Conservation (phyloP, 2,888 invertebrate genomes). For the Theristus sp. region DNA sequence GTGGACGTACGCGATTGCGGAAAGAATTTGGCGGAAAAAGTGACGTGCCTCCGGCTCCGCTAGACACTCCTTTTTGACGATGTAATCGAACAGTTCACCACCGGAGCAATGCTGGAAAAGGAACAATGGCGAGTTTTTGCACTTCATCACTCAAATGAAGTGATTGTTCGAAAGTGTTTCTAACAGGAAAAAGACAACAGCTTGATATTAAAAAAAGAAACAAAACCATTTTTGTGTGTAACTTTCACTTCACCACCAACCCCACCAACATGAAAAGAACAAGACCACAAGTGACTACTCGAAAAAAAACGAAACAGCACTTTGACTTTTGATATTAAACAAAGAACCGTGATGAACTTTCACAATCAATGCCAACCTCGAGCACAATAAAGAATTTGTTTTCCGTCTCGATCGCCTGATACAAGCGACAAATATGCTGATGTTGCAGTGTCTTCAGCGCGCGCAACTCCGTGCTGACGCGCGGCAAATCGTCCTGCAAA, state of each 20-base stretch:
- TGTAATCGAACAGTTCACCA: conserved; percentile 65
- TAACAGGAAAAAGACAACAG: neutral
- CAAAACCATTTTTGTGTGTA: too few relatives aligned
- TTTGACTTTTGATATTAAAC: too few relatives aligned
- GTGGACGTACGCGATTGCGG: conserved; percentile 58
- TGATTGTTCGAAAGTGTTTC: too few relatives aligned
- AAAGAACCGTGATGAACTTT: too few relatives aligned
- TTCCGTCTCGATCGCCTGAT: conserved; percentile 56
- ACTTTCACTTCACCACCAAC: too few relatives aligned
- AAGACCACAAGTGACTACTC: too few relatives aligned
- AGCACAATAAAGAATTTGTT: conserved; percentile 55
- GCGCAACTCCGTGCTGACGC: conserved; percentile 20
- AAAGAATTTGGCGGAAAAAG: conserved; percentile 57
- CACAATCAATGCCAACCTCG: conserved; percentile 38
- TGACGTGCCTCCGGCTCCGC: conserved; percentile 51
- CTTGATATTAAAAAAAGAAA: conserved; percentile 6
- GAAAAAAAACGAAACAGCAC: too few relatives aligned
- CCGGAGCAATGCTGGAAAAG: conserved; percentile 50
- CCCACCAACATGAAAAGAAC: too few relatives aligned
- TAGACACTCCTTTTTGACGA: conserved; percentile 52
- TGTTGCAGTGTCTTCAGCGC: conserved; percentile 46
- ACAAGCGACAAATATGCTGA: conserved; percentile 55
- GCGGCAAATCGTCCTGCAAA: conserved; percentile 1
- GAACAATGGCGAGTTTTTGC: too few relatives aligned
- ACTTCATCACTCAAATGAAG: too few relatives aligned